Evolutionary conservation across 2,888 invertebrate species (phyloP).

Genomic region (Caradrina kadenii): DNA sequence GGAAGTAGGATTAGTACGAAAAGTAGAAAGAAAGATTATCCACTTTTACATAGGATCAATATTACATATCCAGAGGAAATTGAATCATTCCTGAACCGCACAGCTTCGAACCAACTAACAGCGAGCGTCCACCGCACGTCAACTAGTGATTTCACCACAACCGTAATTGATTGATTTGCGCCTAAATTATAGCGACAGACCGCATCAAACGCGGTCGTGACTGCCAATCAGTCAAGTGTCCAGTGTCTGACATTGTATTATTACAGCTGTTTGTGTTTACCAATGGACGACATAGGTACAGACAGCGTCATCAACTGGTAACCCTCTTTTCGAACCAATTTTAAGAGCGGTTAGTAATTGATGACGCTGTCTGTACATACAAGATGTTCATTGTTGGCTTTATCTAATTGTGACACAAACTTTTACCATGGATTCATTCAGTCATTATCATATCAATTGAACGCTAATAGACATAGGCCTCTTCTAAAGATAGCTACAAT

Average conservation of each 20-base stretch:
- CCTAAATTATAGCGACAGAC: slow-evolving; percentile 42
- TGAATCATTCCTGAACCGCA: not conserved
- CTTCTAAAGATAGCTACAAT: too few species aligned
- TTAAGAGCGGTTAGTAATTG: too few species aligned
- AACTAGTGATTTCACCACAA: slow-evolving; percentile 38
- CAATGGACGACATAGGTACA: not conserved
- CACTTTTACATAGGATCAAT: not conserved
- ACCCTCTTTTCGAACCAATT: too few species aligned
- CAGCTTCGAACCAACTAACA: not conserved
- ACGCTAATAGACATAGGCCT: too few species aligned
- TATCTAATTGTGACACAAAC: too few species aligned
- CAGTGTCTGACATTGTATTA: not conserved
- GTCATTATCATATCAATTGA: too few species aligned
- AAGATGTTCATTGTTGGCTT: too few species aligned
- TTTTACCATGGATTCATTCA: too few species aligned
- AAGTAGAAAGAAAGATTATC: too few species aligned
- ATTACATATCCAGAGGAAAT: not conserved
- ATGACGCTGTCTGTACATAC: too few species aligned
- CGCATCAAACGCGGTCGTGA: slow-evolving; percentile 40
- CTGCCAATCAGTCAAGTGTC: slow-evolving; percentile 50
- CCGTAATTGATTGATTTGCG: slow-evolving; percentile 53
- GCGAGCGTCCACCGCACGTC: slow-evolving; percentile 30
- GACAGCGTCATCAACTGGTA: too few species aligned
- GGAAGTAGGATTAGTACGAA: too few species aligned
- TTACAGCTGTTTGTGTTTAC: not conserved